Base-by-base conservation (phyloP, 2,113 vertebrate species). In the Callospermophilus lateralis region DNA sequence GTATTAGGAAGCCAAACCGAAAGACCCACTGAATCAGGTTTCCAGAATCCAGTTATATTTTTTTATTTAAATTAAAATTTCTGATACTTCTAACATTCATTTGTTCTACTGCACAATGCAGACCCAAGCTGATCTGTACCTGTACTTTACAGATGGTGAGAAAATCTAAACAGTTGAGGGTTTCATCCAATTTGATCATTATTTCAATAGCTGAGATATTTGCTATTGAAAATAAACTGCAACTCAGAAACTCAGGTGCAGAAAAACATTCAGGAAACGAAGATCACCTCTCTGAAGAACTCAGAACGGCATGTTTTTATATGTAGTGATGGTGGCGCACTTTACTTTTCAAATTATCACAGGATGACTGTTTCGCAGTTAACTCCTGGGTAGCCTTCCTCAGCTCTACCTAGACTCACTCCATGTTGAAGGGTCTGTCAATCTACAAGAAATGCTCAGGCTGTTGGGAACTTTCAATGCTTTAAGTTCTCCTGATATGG, bases 1-100 rank as follows among this genome's bases (percentile, higher is more conserved):
- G 8, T 65, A 51, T 32, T 4, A 15, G 70, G 42, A 73, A 78
- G 51, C 39, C 95, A 65, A 80, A 92, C 37, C 30, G n/a, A 45
- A 45, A 84, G 48, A 39, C 61, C 51, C 48, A 84, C 24, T 24
- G 39, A 24, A 89, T 70, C 61, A 65, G 72, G 72, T 76, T 78
- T 78, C 51, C 42, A 79, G 80, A 76, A 39, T 26, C 53, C 1
- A 22, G 76, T n/a, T 37, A n/a, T 37, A 30, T 20, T 67, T 85
- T 85, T 39, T 78, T 53, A 93, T 83, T 84, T 89, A 96, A 95
- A 93, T 73, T 72, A 74, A 53, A 81, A 55, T 72, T 93, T 53
- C 74, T 26, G 42, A 61, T 76, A 34, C 77, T 90, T 76, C 81
- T 30, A 65, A 81, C 39, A 17, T 73, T 68, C 42, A 37, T 73